Evolutionary conservation across 2,888 invertebrate genomes (phyloP).

Genomic region (Nudaria mundana): DNA sequence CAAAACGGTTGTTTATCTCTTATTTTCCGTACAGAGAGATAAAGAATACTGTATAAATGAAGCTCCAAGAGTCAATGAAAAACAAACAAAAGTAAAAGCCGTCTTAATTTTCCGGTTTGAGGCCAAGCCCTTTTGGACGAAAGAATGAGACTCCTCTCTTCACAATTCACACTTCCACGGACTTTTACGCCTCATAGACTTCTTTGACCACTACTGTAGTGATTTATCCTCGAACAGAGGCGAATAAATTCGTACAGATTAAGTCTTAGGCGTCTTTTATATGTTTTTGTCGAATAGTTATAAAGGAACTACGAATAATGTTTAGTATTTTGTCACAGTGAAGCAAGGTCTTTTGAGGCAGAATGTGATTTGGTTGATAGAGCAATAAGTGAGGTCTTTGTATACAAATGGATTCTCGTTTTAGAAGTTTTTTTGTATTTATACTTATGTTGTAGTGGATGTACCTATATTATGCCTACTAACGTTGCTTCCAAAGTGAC

Average conservation of each 20-base stretch:
- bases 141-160: conserved; percentile 37
- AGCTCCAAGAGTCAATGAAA: conserved; percentile 41
- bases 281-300: conserved; percentile 22
- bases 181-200: conserved; percentile 41
- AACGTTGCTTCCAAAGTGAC: too few species aligned
- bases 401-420: conserved; percentile 1
- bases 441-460: too few species aligned
- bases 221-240: conserved; percentile 39
- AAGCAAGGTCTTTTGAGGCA: background rate
- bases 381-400: conserved; percentile 1
- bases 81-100: conserved; percentile 57
- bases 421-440: background rate
- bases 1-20: conserved; percentile 29
- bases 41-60: conserved; percentile 39
- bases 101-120: conserved; percentile 72
- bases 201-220: conserved; percentile 45
- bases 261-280: conserved; percentile 31
- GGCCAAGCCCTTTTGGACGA: conserved; percentile 35
- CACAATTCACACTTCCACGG: conserved; percentile 44
- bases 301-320: conserved; percentile 28
- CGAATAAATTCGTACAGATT: conserved; percentile 47
- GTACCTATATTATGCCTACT: too few species aligned
- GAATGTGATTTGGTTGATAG: conserved; percentile 4
- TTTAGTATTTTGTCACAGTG: conserved; percentile 21
- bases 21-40: conserved; percentile 40